Percentiles rank a stretch among this genome's conserved stretches.
Evolutionary conservation across 2,888 invertebrate genomes (phyloP).

Genomic region (Scelioninae gen. 2): DNA sequence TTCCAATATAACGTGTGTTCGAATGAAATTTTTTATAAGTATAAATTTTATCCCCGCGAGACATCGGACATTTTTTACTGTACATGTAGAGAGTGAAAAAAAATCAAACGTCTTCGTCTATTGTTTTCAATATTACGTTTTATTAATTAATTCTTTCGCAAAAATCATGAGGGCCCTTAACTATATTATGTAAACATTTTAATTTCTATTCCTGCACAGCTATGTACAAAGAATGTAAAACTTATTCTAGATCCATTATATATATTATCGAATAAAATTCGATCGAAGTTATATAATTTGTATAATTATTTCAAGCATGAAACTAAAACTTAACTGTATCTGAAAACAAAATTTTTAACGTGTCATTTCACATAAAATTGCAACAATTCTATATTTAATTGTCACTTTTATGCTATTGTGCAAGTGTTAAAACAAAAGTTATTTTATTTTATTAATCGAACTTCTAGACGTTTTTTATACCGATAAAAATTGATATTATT

Average conservation of each 20-base stretch:
- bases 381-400: not conserved
- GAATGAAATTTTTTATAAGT: slow-evolving; percentile 33
- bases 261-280: slow-evolving; percentile 51
- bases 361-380: not conserved
- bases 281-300: slow-evolving; percentile 37
- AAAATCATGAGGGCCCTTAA: slow-evolving; percentile 43
- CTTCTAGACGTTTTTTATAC: not conserved
- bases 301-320: slow-evolving; percentile 4
- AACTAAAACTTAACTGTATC: not conserved
- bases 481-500: not conserved
- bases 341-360: not conserved
- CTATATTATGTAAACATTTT: slow-evolving; percentile 29
- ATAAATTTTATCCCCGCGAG: slow-evolving; percentile 19
- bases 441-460: not conserved
- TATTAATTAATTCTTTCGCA: slow-evolving; percentile 43
- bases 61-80: slow-evolving; percentile 20
- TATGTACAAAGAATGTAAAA: slow-evolving; percentile 61
- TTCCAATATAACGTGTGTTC: slow-evolving; percentile 19
- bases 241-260: slow-evolving; percentile 53
- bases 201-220: slow-evolving; percentile 45
- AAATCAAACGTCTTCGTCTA: slow-evolving; percentile 3
- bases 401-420: not conserved
- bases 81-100: not conserved
- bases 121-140: slow-evolving; percentile 39
- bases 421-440: not conserved